Conservation (phyloP, 1,140 invertebrate species). For the Neuroterus valhalla region DNA sequence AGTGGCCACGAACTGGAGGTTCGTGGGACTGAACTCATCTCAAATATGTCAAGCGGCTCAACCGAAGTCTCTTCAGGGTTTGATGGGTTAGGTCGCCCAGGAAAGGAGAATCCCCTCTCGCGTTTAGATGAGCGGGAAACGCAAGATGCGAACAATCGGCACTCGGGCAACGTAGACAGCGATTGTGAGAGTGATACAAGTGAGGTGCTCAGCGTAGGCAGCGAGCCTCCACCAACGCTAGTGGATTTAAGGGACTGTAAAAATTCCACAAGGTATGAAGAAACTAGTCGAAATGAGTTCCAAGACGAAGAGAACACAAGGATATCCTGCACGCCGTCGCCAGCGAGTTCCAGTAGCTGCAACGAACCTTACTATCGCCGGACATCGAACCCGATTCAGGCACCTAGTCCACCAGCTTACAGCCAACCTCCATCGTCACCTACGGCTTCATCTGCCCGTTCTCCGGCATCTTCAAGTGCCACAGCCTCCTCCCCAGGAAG, state of each 20-base stretch:
- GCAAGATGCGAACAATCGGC: background rate
- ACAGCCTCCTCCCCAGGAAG: slow-evolving; percentile 67
- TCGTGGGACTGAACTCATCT: slow-evolving; percentile 34
- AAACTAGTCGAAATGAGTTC: slow-evolving; percentile 57
- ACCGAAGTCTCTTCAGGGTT: slow-evolving; percentile 49
- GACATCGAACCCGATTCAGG: slow-evolving; percentile 30
- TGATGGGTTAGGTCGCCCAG: slow-evolving; percentile 32
- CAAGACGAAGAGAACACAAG: slow-evolving; percentile 65
- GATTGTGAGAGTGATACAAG: slow-evolving; percentile 73
- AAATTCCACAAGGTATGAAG: slow-evolving; percentile 50
- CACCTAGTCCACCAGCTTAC: slow-evolving; percentile 62
- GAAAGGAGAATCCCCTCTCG: slow-evolving; percentile 35
- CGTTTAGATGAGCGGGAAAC: slow-evolving; percentile 33
- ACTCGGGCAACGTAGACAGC: slow-evolving; percentile 51
- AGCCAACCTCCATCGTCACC: slow-evolving; percentile 66
- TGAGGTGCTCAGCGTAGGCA: slow-evolving; percentile 77
- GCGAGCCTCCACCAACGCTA: slow-evolving; percentile 74
- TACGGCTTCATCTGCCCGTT: slow-evolving; percentile 63
- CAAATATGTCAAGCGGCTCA: slow-evolving; percentile 47
- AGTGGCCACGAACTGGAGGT: background rate
- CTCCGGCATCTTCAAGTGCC: slow-evolving; percentile 66
- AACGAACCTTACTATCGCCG: slow-evolving; percentile 57
- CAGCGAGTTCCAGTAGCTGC: slow-evolving; percentile 68
- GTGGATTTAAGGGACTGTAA: slow-evolving; percentile 50
- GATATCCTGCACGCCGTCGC: slow-evolving; percentile 66